A percentile compares a stretch with the other conserved stretches of the same genome.
These are phyloP conservation scores for Hyaena hyaena DNA, from an alignment of 2,113 vertebrate species.

Conservation along the genomic window DNA sequence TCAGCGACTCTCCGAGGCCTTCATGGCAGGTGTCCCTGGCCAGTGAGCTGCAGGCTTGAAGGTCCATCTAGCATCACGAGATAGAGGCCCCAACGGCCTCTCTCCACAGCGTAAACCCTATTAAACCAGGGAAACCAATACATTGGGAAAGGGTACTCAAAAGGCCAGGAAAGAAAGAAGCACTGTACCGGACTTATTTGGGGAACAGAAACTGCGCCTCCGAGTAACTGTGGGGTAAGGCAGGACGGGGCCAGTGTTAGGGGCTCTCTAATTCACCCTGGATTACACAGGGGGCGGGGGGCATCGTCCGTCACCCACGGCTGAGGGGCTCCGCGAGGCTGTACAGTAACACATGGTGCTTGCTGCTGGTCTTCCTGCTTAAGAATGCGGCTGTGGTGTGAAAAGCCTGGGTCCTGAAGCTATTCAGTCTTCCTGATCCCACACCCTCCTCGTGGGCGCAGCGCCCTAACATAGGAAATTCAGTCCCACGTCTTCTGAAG, in stretches of 20 bases:
- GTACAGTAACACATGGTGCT: rapidly evolving
- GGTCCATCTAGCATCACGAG: background rate
- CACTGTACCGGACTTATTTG: rapidly evolving
- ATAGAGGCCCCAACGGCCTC: background rate
- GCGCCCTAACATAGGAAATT: background rate
- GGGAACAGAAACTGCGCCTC: background rate
- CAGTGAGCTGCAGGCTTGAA: rapidly evolving
- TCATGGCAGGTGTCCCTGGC: background rate
- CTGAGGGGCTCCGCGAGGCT: background rate
- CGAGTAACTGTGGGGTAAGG: background rate
- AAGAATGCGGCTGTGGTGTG: background rate
- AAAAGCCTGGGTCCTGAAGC: background rate
- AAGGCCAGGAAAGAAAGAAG: background rate
- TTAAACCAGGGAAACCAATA: background rate
- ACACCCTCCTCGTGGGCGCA: rapidly evolving
- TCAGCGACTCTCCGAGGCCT: rapidly evolving
- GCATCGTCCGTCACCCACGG: rapidly evolving
- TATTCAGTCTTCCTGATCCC: no score
- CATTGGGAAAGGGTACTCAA: background rate
- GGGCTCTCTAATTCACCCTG: no score
- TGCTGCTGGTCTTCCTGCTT: background rate
- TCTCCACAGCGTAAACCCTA: background rate
- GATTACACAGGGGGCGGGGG: background rate
- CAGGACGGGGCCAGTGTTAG: background rate
- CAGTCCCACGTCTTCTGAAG: rapidly evolving